Percentiles rank a stretch among this genome's conserved stretches.
Evolutionary conservation across 2,888 invertebrate species (phyloP).

Genomic region (Caenorhabditis afra): DNA sequence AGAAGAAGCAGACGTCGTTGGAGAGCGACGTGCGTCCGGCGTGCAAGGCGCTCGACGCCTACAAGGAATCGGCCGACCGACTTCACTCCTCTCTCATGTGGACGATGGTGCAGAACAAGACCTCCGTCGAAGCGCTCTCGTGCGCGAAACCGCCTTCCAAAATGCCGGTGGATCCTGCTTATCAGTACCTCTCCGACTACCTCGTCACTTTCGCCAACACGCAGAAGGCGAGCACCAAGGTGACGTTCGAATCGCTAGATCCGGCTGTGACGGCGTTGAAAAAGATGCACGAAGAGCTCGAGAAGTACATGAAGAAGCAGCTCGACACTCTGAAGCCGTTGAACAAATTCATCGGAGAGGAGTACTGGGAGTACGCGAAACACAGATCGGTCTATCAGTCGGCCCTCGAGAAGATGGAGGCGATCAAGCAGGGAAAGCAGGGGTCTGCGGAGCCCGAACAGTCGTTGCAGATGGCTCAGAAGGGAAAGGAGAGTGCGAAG

Average conservation of each 20-base stretch:
- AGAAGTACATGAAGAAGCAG: constrained; percentile 19
- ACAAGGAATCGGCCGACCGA: constrained; percentile 19
- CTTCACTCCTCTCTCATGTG: constrained; percentile 22
- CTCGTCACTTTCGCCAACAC: background rate
- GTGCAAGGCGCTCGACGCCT: constrained; percentile 17
- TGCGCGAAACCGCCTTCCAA: background rate
- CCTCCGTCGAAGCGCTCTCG: background rate
- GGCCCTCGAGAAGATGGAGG: constrained; percentile 20
- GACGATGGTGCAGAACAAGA: constrained; percentile 9
- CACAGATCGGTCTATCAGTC: constrained; percentile 5
- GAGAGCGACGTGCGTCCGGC: constrained; percentile 6
- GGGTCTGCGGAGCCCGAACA: constrained; percentile 4
- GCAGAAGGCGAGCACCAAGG: constrained; percentile 7
- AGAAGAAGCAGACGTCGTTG: constrained; percentile 5
- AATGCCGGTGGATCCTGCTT: constrained; percentile 13
- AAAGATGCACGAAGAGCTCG: constrained; percentile 20
- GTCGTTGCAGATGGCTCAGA: background rate
- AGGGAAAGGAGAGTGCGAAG: constrained; percentile 10
- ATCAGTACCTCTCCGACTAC: constrained; percentile 26
- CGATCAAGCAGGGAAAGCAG: background rate
- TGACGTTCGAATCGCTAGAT: constrained; percentile 15
- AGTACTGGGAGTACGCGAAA: constrained; percentile 32
- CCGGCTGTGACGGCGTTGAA: background rate
- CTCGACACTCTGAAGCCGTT: constrained; percentile 29
- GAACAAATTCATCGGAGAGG: constrained; percentile 19